Conservation (phyloP, 2,888 invertebrate species). For the Polia nebulosa region DNA sequence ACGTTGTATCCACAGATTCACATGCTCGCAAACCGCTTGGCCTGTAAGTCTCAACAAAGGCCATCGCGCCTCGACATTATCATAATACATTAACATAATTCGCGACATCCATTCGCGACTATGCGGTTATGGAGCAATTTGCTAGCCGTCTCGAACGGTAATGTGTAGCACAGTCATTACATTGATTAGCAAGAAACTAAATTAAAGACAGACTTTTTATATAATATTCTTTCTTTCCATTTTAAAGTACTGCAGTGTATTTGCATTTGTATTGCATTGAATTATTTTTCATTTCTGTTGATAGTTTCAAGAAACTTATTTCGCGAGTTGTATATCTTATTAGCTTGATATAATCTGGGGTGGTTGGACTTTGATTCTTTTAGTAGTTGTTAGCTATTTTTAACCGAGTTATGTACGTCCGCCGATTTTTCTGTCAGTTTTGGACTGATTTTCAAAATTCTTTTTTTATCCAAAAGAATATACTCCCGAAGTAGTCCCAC, state of each 20-base stretch:
- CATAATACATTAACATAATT: constrained; percentile 83
- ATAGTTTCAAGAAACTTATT: constrained; percentile 23
- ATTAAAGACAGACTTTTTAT: constrained; percentile 32
- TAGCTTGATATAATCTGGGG: not conserved
- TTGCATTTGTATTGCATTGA: constrained; percentile 33
- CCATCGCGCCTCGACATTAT: constrained; percentile 78
- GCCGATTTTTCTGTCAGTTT: no score
- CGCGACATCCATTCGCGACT: constrained; percentile 75
- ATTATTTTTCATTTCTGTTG: constrained; percentile 35
- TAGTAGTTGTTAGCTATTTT: not conserved
- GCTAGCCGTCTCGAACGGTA: constrained; percentile 69
- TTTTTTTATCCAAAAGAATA: no score
- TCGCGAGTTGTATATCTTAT: not conserved
- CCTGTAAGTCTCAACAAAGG: constrained; percentile 70
- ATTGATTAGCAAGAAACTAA: constrained; percentile 68
- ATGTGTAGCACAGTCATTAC: constrained; percentile 73
- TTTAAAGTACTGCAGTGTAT: constrained; percentile 26
- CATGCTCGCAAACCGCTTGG: constrained; percentile 19
- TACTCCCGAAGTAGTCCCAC: no score
- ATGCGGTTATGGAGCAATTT: constrained; percentile 73
- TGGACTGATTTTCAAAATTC: no score
- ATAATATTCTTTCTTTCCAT: constrained; percentile 14
- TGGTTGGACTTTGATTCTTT: constrained; percentile 19
- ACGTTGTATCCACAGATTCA: no score
- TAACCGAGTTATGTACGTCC: no score